Evolutionary conservation across 2,113 vertebrate genomes (phyloP).

Genomic region (Hyaena hyaena): DNA sequence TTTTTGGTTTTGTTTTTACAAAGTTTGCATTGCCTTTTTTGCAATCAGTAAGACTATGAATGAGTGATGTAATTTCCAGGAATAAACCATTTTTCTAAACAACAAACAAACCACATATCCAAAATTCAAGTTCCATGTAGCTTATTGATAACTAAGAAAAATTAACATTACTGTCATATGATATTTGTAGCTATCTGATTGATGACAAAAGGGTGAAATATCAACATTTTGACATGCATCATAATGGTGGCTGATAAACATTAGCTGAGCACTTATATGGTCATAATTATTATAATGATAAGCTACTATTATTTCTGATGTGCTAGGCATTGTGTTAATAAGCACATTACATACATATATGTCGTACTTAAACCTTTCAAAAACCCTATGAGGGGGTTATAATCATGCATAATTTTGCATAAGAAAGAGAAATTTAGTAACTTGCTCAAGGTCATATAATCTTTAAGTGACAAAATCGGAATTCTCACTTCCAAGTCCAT

Average conservation of each 20-base stretch:
- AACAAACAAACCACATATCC: background rate
- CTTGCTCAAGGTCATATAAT: background rate
- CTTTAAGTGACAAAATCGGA: background rate
- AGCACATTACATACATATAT: background rate
- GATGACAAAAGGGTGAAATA: conserved; percentile 21
- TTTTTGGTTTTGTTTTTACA: background rate
- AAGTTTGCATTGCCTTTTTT: conserved; percentile 33
- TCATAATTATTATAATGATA: background rate
- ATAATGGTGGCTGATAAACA: conserved; percentile 29
- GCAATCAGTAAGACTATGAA: conserved; percentile 4
- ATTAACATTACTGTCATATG: background rate
- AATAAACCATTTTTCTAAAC: conserved; percentile 51
- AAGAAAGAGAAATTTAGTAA: conserved; percentile 27
- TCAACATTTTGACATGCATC: background rate
- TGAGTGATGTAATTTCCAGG: background rate
- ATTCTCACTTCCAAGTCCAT: background rate
- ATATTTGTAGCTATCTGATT: background rate
- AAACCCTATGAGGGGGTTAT: background rate
- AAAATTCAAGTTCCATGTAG: background rate
- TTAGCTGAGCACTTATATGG: background rate
- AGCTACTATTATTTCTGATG: conserved; percentile 17
- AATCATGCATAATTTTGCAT: background rate
- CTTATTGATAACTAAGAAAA: background rate
- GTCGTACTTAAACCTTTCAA: conserved; percentile 43
- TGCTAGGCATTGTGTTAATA: background rate